Evolutionary conservation across 2,113 vertebrate genomes (phyloP).

Genomic region (Proteles cristata): DNA sequence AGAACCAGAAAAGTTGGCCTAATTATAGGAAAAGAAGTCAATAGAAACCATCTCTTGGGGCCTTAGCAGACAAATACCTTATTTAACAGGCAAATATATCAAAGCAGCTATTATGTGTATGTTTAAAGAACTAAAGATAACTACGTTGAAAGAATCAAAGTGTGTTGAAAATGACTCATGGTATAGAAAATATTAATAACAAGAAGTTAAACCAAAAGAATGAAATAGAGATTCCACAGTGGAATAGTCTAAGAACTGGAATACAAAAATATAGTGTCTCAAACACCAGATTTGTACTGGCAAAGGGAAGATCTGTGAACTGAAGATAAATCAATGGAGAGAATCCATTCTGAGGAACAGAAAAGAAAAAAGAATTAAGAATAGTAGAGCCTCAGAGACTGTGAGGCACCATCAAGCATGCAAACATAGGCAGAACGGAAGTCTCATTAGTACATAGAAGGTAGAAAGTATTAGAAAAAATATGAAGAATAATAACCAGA

Average conservation of each 20-base stretch:
- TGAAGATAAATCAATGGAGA: not conserved
- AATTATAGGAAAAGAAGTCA: not conserved
- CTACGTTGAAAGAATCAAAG: not conserved
- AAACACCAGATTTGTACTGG: not conserved
- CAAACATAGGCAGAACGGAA: not conserved
- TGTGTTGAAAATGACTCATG: not conserved
- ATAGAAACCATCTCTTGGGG: not conserved
- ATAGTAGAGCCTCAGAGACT: not conserved
- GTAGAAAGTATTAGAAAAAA: not conserved
- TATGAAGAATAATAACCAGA: not conserved
- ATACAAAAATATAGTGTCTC: not conserved
- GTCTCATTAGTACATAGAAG: not conserved
- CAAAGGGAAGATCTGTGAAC: not conserved
- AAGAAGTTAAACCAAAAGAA: not conserved
- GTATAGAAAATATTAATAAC: not conserved
- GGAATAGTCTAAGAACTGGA: not conserved
- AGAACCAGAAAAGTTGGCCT: not conserved
- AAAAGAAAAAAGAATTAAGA: not conserved
- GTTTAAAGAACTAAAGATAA: not conserved
- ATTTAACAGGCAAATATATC: too few species aligned
- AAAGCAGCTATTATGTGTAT: not conserved
- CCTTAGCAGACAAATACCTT: not conserved
- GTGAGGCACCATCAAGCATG: not conserved
- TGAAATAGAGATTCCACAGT: not conserved
- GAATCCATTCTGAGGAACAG: not conserved